phyloP scores from a whole-genome alignment of 2,888 invertebrate genomes.

The Nephrotoma appendiculata region DNA sequence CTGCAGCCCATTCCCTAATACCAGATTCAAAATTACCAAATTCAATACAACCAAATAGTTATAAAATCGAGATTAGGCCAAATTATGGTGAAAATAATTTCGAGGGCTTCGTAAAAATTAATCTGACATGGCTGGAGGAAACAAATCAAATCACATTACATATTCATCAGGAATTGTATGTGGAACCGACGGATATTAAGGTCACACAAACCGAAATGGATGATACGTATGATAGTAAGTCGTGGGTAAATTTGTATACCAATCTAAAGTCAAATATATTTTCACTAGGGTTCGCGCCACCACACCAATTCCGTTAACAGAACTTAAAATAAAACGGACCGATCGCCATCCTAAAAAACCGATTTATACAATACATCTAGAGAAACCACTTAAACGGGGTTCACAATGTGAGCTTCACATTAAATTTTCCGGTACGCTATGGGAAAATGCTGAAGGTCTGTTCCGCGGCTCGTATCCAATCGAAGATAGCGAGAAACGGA shows the following conservation, averaged over 20 bases:
- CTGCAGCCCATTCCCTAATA: slow-evolving; percentile 48
- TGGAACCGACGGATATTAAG: slow-evolving; percentile 38
- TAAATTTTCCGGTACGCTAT: slow-evolving; percentile 48
- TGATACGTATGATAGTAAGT: slow-evolving; percentile 21
- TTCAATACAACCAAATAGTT: slow-evolving; percentile 47
- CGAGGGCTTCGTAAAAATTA: slow-evolving; percentile 52
- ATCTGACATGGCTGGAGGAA: slow-evolving; percentile 47
- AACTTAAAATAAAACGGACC: slow-evolving; percentile 26
- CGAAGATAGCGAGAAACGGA: slow-evolving; percentile 26
- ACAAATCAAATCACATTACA: slow-evolving; percentile 49
- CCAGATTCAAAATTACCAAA: slow-evolving; percentile 47
- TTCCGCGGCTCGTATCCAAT: slow-evolving; percentile 51
- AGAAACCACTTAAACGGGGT: slow-evolving; percentile 39
- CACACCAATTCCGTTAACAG: slow-evolving; percentile 18
- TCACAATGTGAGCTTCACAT: slow-evolving; percentile 47
- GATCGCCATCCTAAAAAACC: slow-evolving; percentile 45
- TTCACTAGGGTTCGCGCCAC: slow-evolving; percentile 13
- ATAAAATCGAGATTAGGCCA: slow-evolving; percentile 51
- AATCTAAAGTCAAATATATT: not conserved
- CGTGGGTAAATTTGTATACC: not conserved
- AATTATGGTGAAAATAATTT: slow-evolving; percentile 48
- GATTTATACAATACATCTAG: slow-evolving; percentile 43
- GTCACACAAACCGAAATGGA: slow-evolving; percentile 20
- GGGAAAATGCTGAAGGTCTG: slow-evolving; percentile 48
- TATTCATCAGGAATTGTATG: slow-evolving; percentile 46